Percentiles rank a stretch among this genome's conserved stretches.
These are phyloP conservation scores for Alviniconcha marisindica DNA, from an alignment of 1,140 invertebrate genomes.

Conservation along the genomic window DNA sequence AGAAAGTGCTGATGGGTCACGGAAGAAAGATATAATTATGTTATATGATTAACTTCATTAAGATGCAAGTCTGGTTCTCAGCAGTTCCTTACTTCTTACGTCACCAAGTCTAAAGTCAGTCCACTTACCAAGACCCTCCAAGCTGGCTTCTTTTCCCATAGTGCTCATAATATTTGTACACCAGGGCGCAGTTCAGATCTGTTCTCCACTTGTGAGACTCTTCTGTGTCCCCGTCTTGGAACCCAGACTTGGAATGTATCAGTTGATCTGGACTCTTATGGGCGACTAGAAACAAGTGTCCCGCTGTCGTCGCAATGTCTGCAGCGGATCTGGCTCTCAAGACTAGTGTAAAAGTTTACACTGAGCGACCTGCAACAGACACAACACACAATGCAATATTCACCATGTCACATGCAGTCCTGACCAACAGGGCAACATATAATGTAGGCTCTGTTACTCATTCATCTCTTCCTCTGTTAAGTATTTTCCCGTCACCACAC, in stretches of 20 bases:
- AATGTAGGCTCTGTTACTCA: too few relatives aligned
- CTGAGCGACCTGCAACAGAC: neutral
- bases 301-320: constrained; percentile 27
- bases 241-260: neutral
- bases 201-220: constrained; percentile 21
- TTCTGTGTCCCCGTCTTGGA: neutral
- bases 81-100: too few relatives aligned
- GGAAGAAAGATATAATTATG: too few relatives aligned
- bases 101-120: neutral
- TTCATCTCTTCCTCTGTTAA: too few relatives aligned
- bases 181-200: neutral
- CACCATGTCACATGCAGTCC: too few relatives aligned
- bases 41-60: too few relatives aligned
- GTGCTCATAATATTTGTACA: constrained; percentile 41
- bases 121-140: constrained; percentile 63
- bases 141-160: constrained; percentile 66
- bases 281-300: constrained; percentile 11
- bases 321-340: neutral
- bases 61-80: too few relatives aligned
- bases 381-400: too few relatives aligned
- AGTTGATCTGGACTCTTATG: neutral
- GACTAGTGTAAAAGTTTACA: neutral
- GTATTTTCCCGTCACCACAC: too few relatives aligned
- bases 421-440: too few relatives aligned
- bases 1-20: too few relatives aligned